phyloP scores from a whole-genome alignment of 2,797 vertebrate species.

The Squalus acanthias region DNA sequence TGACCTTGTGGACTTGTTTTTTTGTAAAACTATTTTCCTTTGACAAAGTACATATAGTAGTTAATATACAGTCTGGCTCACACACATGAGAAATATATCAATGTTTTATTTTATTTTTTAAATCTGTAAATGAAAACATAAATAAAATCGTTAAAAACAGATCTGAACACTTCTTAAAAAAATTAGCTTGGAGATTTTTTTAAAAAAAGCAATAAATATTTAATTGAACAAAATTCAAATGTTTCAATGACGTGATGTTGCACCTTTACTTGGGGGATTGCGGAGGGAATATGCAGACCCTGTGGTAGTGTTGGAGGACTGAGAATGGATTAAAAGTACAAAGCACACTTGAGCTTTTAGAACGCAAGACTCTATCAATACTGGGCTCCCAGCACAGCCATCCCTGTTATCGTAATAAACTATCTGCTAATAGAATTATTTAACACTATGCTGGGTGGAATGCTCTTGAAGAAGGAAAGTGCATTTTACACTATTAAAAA shows the following conservation, averaged over 20 bases:
- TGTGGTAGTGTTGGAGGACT: neutral
- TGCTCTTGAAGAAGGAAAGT: neutral
- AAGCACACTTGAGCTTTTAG: neutral
- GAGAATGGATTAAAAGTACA: neutral
- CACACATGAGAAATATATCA: neutral
- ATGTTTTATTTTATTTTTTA: neutral
- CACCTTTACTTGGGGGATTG: neutral
- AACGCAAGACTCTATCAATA: neutral
- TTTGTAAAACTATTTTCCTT: neutral
- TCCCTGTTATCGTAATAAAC: neutral
- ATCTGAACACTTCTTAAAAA: neutral
- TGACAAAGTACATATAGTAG: neutral
- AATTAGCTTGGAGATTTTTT: neutral
- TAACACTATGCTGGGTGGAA: constrained; percentile 2
- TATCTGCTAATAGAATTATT: constrained; percentile 23
- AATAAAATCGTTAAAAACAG: neutral
- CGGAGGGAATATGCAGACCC: neutral
- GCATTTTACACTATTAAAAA: constrained; percentile 23
- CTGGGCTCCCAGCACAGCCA: neutral
- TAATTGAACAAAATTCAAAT: neutral
- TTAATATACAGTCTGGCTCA: neutral
- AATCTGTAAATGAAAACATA: neutral
- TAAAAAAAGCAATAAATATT: neutral
- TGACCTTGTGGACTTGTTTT: neutral
- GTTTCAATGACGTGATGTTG: neutral